A percentile compares a stretch with the other conserved stretches of the same genome.
Evolutionary conservation across 2,888 invertebrate genomes (phyloP).

Genomic region (Tanytarsus gracilentus): DNA sequence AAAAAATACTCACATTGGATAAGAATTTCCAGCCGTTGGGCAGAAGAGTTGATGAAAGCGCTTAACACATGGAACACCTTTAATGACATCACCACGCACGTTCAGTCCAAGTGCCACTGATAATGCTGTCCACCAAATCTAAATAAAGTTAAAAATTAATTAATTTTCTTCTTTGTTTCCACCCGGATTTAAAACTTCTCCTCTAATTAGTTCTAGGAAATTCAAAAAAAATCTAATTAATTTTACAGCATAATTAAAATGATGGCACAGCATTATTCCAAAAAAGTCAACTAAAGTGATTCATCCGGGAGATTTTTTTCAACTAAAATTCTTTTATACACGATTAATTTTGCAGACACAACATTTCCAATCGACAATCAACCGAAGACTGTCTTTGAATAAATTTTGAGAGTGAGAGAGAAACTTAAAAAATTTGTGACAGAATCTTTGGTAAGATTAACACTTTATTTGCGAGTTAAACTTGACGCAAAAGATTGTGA

Average conservation of each 20-base stretch:
- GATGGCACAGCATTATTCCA: no score
- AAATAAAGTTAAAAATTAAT: slow-evolving; percentile 6
- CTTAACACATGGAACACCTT: slow-evolving; percentile 85
- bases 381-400: slow-evolving; percentile 10
- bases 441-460: no score
- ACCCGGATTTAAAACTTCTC: neutral
- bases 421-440: neutral
- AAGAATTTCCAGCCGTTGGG: slow-evolving; percentile 82
- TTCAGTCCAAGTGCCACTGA: slow-evolving; percentile 80
- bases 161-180: neutral
- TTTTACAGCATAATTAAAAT: no score
- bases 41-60: slow-evolving; percentile 83
- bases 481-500: no score
- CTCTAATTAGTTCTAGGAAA: neutral
- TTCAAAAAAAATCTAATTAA: neutral
- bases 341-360: slow-evolving; percentile 15
- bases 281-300: neutral
- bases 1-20: slow-evolving; percentile 67
- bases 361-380: slow-evolving; percentile 15
- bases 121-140: slow-evolving; percentile 86
- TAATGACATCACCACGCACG: slow-evolving; percentile 75
- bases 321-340: neutral
- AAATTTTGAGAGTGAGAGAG: neutral
- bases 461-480: no score
- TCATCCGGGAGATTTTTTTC: neutral